Evolutionary conservation across 2,113 vertebrate species (phyloP).

Genomic region (Mesitornis unicolor): DNA sequence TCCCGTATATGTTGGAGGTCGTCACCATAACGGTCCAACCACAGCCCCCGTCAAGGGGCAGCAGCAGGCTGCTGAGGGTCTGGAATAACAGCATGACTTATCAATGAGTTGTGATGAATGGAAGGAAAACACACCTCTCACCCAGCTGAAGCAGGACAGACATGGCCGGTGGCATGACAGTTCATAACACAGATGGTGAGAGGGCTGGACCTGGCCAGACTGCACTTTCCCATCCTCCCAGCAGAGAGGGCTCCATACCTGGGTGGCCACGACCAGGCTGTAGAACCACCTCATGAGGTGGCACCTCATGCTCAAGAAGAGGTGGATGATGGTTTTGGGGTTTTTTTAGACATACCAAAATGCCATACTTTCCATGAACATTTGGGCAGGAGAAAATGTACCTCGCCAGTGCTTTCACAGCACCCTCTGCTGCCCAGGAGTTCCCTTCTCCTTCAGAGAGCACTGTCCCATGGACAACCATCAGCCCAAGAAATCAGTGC

Average conservation of each 20-base stretch:
- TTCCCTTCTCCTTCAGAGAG: background rate
- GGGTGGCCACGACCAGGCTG: accelerated
- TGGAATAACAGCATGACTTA: background rate
- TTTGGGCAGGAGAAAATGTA: background rate
- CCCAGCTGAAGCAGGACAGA: background rate
- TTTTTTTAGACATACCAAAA: background rate
- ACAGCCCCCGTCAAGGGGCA: background rate
- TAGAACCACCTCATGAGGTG: background rate
- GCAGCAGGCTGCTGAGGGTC: background rate
- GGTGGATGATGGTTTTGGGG: accelerated
- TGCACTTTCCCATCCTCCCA: background rate
- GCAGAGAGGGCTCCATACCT: background rate
- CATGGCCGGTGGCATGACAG: accelerated
- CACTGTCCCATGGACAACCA: accelerated
- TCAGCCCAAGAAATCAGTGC: accelerated
- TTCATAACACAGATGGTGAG: background rate
- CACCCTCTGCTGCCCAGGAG: background rate
- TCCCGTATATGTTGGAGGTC: background rate
- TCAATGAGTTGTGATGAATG: background rate
- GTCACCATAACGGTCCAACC: background rate
- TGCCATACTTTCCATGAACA: accelerated
- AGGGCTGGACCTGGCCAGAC: background rate
- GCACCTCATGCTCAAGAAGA: background rate
- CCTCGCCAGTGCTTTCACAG: background rate
- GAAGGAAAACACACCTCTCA: background rate